A percentile compares a stretch with the other conserved stretches of the same genome.
Evolutionary conservation across 2,888 invertebrate genomes (phyloP).

Genomic region (Limnephilus marmoratus): DNA sequence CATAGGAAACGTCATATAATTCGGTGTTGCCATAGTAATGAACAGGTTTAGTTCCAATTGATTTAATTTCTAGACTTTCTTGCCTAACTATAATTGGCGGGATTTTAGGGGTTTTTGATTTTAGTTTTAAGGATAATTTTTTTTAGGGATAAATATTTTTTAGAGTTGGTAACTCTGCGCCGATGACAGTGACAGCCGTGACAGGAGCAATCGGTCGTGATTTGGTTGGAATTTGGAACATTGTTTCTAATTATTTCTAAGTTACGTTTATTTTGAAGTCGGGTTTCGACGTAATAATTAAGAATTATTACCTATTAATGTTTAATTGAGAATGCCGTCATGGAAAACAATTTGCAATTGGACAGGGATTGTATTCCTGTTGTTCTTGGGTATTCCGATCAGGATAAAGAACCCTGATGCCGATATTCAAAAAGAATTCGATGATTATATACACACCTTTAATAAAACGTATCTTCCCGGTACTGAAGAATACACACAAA

Average conservation of each 20-base stretch:
- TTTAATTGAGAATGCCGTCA: conserved; percentile 57
- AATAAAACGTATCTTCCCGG: conserved; percentile 77
- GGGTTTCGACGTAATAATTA: neutral
- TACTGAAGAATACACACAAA: conserved; percentile 74
- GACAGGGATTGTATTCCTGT: conserved; percentile 65
- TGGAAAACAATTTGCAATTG: conserved; percentile 66
- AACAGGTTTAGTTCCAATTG: too few species aligned
- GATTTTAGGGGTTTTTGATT: too few species aligned
- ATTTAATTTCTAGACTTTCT: too few species aligned
- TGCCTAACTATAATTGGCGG: too few species aligned
- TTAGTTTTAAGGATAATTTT: too few species aligned
- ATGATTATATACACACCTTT: conserved; percentile 75
- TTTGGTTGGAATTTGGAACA: neutral
- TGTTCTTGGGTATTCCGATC: conserved; percentile 69
- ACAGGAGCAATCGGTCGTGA: neutral
- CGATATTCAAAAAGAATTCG: conserved; percentile 71
- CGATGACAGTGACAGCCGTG: neutral
- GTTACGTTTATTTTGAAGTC: neutral
- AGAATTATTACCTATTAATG: neutral
- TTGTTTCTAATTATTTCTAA: neutral
- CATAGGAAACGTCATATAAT: too few species aligned
- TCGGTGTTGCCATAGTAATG: too few species aligned
- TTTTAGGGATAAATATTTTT: too few species aligned
- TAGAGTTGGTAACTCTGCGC: too few species aligned
- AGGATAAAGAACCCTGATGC: conserved; percentile 66